These are phyloP conservation scores for Babyrousa celebensis DNA, from an alignment of 2,797 vertebrate species.

Conservation along the genomic window DNA sequence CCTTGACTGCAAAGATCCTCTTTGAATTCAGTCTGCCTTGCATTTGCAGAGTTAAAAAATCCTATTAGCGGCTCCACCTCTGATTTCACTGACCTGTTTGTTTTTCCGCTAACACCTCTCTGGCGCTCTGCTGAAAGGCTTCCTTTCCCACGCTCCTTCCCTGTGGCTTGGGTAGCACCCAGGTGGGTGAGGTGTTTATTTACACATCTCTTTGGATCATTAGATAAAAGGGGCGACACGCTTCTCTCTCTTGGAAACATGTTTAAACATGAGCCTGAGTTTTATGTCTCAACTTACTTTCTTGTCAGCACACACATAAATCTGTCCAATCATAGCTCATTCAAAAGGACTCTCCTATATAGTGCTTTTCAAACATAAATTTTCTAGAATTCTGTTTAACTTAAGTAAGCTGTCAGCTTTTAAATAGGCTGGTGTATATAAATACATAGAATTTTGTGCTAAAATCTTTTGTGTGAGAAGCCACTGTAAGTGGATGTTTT, in stretches of 20 bases:
- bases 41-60: conserved; percentile 25
- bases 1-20: conserved; percentile 42
- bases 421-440: conserved; percentile 8
- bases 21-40: conserved; percentile 30
- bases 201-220: conserved; percentile 64
- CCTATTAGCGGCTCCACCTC: not conserved
- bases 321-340: conserved; percentile 1
- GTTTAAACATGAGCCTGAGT: conserved; percentile 49
- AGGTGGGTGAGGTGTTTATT: conserved; percentile 40
- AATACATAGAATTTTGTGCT: conserved; percentile 54
- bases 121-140: not conserved
- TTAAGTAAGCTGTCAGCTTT: conserved; percentile 33
- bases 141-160: not conserved
- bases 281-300: conserved; percentile 56
- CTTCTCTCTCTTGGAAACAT: conserved; percentile 4
- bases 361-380: conserved; percentile 21
- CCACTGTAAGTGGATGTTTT: conserved; percentile 34
- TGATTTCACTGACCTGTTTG: conserved; percentile 17
- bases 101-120: conserved; percentile 45
- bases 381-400: conserved; percentile 63
- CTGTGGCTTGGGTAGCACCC: not conserved
- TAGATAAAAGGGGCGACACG: conserved; percentile 49
- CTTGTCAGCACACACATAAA: conserved; percentile 41
- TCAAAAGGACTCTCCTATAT: not conserved
- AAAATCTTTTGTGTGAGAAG: conserved; percentile 64